Conservation (phyloP, 2,113 vertebrate species). For the Neodon shergylaensis region DNA sequence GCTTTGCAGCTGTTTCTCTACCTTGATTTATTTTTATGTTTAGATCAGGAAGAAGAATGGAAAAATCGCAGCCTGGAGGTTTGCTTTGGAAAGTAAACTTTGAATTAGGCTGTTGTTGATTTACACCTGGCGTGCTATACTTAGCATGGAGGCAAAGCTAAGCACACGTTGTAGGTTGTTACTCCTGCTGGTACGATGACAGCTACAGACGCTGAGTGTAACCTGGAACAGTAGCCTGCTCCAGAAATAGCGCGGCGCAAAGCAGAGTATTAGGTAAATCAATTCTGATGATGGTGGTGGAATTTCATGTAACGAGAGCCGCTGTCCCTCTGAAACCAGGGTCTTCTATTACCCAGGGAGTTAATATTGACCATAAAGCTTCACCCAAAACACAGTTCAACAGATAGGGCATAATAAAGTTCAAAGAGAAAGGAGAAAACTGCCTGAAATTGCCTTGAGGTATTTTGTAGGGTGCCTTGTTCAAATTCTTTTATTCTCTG, state of each 20-base stretch:
- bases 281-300: neutral
- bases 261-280: neutral
- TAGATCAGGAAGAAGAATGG: constrained; percentile 59
- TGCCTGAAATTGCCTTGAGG: neutral
- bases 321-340: neutral
- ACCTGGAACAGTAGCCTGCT: neutral
- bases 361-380: neutral
- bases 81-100: constrained; percentile 44
- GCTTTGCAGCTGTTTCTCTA: constrained; percentile 45
- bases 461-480: neutral
- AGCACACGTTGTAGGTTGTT: neutral
- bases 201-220: neutral
- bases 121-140: neutral
- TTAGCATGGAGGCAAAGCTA: neutral
- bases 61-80: constrained; percentile 36
- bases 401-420: neutral
- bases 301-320: neutral
- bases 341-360: neutral
- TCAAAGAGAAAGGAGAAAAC: neutral
- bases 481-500: neutral
- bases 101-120: constrained; percentile 33
- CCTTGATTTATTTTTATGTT: constrained; percentile 63
- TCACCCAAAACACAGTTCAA: neutral
- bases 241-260: neutral
- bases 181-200: neutral